These are phyloP conservation scores for Lepus timidus DNA, from an alignment of 2,113 vertebrate species.

Conservation along the genomic window DNA sequence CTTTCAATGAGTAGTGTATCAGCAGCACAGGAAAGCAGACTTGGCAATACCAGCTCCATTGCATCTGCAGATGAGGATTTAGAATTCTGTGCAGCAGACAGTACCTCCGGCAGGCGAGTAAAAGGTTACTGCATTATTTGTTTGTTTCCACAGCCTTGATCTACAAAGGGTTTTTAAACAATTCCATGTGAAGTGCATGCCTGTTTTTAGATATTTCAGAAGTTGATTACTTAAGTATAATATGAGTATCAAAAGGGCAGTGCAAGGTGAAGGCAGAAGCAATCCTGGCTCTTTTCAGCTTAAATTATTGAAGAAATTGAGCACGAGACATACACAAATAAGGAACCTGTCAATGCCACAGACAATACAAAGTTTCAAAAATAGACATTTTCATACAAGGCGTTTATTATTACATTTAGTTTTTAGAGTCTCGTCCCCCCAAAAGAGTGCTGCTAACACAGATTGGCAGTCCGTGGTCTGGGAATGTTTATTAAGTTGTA, in stretches of 20 bases:
- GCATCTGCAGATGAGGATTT: constrained; percentile 91
- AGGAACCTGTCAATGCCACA: constrained; percentile 71
- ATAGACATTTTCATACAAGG: constrained; percentile 62
- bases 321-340: constrained; percentile 72
- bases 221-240: constrained; percentile 83
- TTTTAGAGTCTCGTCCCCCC: constrained; percentile 72
- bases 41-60: constrained; percentile 89
- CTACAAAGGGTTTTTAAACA: constrained; percentile 68
- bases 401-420: constrained; percentile 75
- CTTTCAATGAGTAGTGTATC: constrained; percentile 85
- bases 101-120: constrained; percentile 91
- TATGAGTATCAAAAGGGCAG: constrained; percentile 87
- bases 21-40: constrained; percentile 86
- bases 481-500: constrained; percentile 80
- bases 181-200: constrained; percentile 83
- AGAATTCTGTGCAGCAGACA: constrained; percentile 91
- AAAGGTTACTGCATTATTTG: constrained; percentile 91
- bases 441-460: constrained; percentile 68
- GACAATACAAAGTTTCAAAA: constrained; percentile 78
- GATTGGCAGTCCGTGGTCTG: constrained; percentile 69
- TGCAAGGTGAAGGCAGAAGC: constrained; percentile 87
- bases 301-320: constrained; percentile 74
- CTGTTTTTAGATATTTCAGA: constrained; percentile 82
- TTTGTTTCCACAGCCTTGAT: constrained; percentile 87
- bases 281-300: constrained; percentile 81